phyloP scores from a whole-genome alignment of 2,113 vertebrate species.

The Syngnathoides biaculeatus region DNA sequence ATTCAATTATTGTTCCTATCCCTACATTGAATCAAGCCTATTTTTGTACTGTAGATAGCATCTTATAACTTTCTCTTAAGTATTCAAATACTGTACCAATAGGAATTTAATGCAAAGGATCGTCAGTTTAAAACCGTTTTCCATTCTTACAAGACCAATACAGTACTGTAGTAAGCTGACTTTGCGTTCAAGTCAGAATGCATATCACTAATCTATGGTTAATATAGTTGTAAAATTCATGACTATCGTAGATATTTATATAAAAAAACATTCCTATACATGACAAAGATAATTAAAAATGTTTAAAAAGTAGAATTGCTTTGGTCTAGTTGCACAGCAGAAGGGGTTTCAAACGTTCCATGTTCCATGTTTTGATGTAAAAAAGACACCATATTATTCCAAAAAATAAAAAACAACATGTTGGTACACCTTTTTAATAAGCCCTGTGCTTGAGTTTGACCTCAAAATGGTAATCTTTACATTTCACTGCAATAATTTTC shows the following conservation, averaged over 20 bases:
- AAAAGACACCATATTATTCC: not conserved
- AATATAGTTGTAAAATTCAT: no score
- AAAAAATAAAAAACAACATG: slow-evolving; percentile 15
- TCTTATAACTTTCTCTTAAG: not conserved
- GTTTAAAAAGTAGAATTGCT: not conserved
- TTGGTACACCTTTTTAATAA: slow-evolving; percentile 11
- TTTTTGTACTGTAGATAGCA: no score
- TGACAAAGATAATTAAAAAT: not conserved
- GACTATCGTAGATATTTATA: no score
- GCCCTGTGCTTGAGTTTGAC: slow-evolving; percentile 38
- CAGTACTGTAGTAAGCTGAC: no score
- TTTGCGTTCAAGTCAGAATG: no score
- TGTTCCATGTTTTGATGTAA: not conserved
- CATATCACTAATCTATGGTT: no score
- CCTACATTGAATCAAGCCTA: not conserved
- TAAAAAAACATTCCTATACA: not conserved
- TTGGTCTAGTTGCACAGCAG: not conserved
- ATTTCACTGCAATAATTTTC: slow-evolving; percentile 48
- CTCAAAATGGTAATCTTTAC: slow-evolving; percentile 39
- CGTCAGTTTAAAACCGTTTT: no score
- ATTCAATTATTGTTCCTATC: not conserved
- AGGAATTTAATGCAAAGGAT: no score
- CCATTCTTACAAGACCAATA: no score
- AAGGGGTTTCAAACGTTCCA: not conserved
- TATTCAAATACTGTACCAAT: not conserved